Evolutionary conservation across 2,113 vertebrate genomes (phyloP).

Genomic region (Capricornis sumatraensis): DNA sequence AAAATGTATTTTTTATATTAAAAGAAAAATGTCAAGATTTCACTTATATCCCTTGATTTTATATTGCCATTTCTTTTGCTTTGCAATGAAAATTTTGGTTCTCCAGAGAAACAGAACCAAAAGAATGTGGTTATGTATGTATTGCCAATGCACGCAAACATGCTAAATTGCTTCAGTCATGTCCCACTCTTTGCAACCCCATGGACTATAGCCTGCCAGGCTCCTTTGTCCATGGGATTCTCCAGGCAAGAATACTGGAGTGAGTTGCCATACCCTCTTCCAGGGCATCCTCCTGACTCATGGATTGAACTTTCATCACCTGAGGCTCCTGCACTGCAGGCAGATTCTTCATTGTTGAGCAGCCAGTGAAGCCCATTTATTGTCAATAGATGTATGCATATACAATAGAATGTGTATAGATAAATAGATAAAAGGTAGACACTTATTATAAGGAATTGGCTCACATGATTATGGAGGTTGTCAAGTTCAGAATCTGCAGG

Average conservation of each 20-base stretch:
- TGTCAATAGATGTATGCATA: background rate
- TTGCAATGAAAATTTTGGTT: background rate
- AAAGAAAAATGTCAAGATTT: background rate
- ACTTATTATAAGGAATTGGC: background rate
- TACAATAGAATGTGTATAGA: background rate
- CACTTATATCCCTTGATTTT: background rate
- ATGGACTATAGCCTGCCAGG: background rate
- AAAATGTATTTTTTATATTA: background rate
- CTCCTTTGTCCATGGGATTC: background rate
- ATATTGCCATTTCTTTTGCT: background rate
- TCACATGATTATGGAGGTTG: background rate
- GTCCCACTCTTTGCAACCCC: background rate
- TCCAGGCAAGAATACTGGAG: background rate
- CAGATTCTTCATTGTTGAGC: background rate
- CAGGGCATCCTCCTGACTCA: background rate
- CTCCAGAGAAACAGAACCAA: background rate
- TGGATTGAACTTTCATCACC: background rate
- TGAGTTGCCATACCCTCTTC: background rate
- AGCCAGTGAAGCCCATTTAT: background rate
- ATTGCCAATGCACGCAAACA: background rate
- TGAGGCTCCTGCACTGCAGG: background rate
- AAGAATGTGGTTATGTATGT: no score
- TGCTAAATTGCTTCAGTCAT: background rate
- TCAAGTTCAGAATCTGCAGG: background rate
- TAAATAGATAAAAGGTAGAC: background rate